Conservation (phyloP, 2,797 vertebrate species). For the Phyllotis vaccarum region DNA sequence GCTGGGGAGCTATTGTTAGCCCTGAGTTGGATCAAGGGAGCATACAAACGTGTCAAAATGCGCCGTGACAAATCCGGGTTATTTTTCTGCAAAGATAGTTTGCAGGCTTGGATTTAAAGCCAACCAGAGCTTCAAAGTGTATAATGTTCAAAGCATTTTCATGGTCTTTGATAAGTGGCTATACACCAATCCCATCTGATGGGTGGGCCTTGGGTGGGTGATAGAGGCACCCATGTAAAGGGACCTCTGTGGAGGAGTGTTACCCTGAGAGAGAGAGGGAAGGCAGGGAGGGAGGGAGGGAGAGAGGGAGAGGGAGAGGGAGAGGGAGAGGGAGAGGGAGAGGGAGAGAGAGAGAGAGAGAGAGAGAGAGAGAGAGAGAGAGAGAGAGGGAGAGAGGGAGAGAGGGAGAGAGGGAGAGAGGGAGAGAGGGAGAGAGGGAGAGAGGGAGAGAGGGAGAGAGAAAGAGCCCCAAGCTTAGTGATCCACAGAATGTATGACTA, state of each 20-base stretch:
- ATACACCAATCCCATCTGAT: rapidly evolving
- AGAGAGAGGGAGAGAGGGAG: no score
- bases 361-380: no score
- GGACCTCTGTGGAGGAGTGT: neutral
- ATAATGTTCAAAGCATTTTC: neutral
- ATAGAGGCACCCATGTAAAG: neutral
- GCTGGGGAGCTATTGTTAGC: slow-evolving; percentile 62
- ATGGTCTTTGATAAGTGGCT: slow-evolving; percentile 10
- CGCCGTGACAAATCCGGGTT: neutral
- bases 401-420: no score
- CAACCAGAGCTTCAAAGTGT: neutral
- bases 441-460: no score
- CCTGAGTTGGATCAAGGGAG: slow-evolving; percentile 66
- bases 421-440: no score
- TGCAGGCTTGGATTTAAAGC: slow-evolving; percentile 6
- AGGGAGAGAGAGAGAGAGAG: no score
- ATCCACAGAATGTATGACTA: no score
- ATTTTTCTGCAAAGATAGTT: slow-evolving; percentile 49
- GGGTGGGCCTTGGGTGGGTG: neutral
- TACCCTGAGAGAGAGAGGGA: neutral
- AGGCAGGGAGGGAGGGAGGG: no score
- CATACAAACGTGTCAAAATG: neutral
- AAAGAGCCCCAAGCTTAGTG: neutral
- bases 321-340: no score
- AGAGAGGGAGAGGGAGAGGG: no score